A percentile compares a stretch with the other conserved stretches of the same genome.
Evolutionary conservation across 2,797 vertebrate species (phyloP).

Genomic region (Chelon auratus): DNA sequence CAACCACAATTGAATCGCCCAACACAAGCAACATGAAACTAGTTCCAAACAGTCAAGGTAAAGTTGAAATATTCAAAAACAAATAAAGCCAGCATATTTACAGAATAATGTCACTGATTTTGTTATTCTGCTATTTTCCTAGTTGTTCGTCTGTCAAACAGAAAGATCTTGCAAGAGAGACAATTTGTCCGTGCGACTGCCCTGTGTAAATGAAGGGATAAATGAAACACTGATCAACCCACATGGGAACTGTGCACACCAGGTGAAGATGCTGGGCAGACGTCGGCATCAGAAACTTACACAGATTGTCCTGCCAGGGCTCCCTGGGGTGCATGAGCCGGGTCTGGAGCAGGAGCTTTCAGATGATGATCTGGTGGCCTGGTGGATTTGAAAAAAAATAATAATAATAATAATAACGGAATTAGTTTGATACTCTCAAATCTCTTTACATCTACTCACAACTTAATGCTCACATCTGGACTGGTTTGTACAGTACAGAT

Average conservation of each 20-base stretch:
- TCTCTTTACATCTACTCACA: slow-evolving; percentile 3
- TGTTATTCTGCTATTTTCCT: slow-evolving; percentile 5
- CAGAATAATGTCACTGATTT: background rate
- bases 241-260: slow-evolving; percentile 18
- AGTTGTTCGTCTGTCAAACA: slow-evolving; percentile 28
- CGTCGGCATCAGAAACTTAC: slow-evolving; percentile 84
- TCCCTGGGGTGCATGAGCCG: slow-evolving; percentile 94
- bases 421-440: slow-evolving; percentile 10
- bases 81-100: background rate
- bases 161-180: slow-evolving; percentile 49
- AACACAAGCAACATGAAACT: slow-evolving; percentile 43
- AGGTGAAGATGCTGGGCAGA: slow-evolving; percentile 24
- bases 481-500: background rate
- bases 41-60: slow-evolving; percentile 75
- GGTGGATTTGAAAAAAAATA: slow-evolving; percentile 29
- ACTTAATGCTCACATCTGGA: background rate
- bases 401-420: background rate
- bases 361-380: slow-evolving; percentile 93
- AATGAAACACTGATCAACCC: slow-evolving; percentile 45
- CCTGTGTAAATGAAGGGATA: slow-evolving; percentile 69
- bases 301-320: slow-evolving; percentile 94
- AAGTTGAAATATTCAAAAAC: background rate
- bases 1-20: slow-evolving; percentile 62
- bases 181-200: slow-evolving; percentile 54
- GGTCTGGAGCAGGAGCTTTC: slow-evolving; percentile 96